Evolutionary conservation across 2,797 vertebrate genomes (phyloP).

Genomic region (Percopsis omiscomaycus): DNA sequence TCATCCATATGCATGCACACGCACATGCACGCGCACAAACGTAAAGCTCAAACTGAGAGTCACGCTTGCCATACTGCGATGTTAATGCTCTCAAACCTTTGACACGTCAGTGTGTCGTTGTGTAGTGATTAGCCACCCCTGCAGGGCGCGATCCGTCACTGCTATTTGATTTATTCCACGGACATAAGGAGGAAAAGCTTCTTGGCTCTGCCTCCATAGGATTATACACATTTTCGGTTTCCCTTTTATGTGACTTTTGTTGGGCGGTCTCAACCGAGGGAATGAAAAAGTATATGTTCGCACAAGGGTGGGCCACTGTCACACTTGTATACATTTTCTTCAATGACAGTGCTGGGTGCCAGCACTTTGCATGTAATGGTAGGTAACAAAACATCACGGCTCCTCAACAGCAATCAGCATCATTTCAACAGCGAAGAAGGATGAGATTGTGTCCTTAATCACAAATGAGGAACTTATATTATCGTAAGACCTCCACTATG

Average conservation of each 20-base stretch:
- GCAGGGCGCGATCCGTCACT: slow-evolving; percentile 9
- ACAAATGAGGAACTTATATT: slow-evolving; percentile 65
- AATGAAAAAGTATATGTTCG: slow-evolving; percentile 20
- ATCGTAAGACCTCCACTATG: slow-evolving; percentile 22
- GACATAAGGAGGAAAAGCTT: not conserved
- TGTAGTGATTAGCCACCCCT: slow-evolving; percentile 42
- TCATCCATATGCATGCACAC: slow-evolving; percentile 19
- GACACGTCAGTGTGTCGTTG: slow-evolving; percentile 29
- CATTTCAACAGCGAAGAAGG: slow-evolving; percentile 42
- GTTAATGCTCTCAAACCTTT: slow-evolving; percentile 24
- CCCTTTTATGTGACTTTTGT: not conserved
- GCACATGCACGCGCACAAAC: not conserved
- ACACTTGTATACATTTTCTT: not conserved
- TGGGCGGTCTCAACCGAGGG: not conserved
- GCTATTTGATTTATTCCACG: not conserved
- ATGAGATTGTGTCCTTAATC: slow-evolving; percentile 64
- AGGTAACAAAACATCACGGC: too few relatives aligned
- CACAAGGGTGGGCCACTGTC: not conserved
- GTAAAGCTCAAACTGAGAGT: not conserved
- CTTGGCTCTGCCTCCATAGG: slow-evolving; percentile 17
- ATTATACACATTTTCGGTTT: slow-evolving; percentile 1
- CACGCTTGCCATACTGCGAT: slow-evolving; percentile 31
- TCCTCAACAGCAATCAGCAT: too few relatives aligned
- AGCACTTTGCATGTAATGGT: slow-evolving; percentile 37
- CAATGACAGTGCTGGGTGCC: not conserved